Percentiles rank a stretch among this genome's conserved stretches.
These are phyloP conservation scores for Drosophila rufa DNA, from an alignment of 1,140 invertebrate species.

Conservation along the genomic window DNA sequence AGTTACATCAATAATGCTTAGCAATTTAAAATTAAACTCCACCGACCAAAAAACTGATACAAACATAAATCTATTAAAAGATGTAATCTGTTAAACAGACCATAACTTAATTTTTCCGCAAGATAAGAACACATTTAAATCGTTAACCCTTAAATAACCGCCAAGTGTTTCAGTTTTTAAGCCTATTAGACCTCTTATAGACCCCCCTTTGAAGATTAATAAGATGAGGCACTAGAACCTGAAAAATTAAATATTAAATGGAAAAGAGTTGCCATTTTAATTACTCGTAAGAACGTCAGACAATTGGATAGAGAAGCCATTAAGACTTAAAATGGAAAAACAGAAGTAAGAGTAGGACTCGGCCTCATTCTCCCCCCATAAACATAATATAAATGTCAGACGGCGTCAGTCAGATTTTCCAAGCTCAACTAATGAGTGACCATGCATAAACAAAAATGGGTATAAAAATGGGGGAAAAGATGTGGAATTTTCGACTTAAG, in stretches of 20 bases:
- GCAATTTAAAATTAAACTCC: background rate
- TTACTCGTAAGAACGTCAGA: conserved; percentile 44
- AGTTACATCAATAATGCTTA: background rate
- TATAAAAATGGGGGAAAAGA: conserved; percentile 29
- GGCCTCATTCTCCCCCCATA: conserved; percentile 3
- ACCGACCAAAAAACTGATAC: background rate
- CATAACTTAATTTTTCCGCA: background rate
- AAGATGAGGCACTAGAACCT: conserved; percentile 5
- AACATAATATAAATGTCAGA: conserved; percentile 29
- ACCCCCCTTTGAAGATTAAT: conserved; percentile 9
- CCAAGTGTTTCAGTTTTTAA: conserved; percentile 68
- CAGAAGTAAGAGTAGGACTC: conserved; percentile 5
- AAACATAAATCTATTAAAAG: conserved; percentile 1
- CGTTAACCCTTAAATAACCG: conserved; percentile 32
- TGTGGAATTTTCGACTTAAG: conserved; percentile 51
- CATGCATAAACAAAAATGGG: conserved; percentile 54
- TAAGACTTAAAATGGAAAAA: conserved; percentile 50
- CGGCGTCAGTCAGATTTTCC: conserved; percentile 56
- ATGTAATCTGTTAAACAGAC: conserved; percentile 8
- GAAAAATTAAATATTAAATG: conserved; percentile 5
- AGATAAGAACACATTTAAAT: background rate
- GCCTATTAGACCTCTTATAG: conserved; percentile 55
- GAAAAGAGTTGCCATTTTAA: conserved; percentile 68
- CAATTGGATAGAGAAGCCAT: conserved; percentile 71
- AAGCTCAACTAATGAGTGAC: conserved; percentile 79